phyloP scores from a whole-genome alignment of 1,140 invertebrate species.

The Amphibalanus amphitrite region DNA sequence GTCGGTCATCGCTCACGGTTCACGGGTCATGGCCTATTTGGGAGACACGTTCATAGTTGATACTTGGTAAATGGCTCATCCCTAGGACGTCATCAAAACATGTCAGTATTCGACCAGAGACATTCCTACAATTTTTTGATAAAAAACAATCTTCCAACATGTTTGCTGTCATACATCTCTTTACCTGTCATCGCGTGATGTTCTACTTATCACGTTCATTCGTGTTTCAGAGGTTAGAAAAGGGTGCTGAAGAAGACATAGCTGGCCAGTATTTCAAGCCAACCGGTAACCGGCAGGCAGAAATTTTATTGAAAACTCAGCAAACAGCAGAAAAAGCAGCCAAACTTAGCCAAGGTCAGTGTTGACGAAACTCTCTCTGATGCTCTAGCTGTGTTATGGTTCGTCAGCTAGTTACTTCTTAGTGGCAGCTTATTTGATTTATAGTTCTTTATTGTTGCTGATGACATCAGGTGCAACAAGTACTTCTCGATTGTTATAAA shows the following conservation, averaged over 20 bases:
- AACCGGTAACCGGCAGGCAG: background rate
- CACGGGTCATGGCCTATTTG: background rate
- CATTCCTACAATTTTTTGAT: background rate
- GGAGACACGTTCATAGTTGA: background rate
- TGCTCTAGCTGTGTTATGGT: too few species aligned
- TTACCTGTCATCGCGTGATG: too few species aligned
- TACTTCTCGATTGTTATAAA: too few species aligned
- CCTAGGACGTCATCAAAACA: background rate
- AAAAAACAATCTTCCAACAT: background rate
- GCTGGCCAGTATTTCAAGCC: conserved; percentile 3
- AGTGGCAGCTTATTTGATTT: too few species aligned
- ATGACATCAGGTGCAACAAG: too few species aligned
- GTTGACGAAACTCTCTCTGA: background rate
- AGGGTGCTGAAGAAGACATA: background rate
- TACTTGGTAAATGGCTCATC: background rate
- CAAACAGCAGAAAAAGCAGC: background rate
- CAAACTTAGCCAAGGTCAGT: background rate
- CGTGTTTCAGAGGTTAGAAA: conserved; percentile 6
- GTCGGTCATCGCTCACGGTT: too few species aligned
- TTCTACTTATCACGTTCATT: too few species aligned
- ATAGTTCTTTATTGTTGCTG: too few species aligned
- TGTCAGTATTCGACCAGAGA: background rate
- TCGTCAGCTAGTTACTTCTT: too few species aligned
- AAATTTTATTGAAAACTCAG: background rate
- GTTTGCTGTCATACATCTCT: background rate